Conservation (phyloP, 2,113 vertebrate genomes). For the Tonatia bakeri region DNA sequence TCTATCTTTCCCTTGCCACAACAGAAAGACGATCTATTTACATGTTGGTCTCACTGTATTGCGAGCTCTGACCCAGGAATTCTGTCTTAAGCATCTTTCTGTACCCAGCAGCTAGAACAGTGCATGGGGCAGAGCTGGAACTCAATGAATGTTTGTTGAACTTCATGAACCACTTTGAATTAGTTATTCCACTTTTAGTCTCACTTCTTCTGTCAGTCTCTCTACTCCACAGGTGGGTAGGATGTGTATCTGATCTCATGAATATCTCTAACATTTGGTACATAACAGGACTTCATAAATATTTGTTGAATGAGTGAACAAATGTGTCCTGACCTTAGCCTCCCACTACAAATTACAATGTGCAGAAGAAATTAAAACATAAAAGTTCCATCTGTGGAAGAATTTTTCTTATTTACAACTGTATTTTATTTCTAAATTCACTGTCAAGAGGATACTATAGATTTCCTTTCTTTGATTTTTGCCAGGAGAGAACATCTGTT, state of each 20-base stretch:
- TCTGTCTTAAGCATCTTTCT: background rate
- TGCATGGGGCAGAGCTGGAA: background rate
- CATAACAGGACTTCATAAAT: background rate
- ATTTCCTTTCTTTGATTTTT: slow-evolving; percentile 65
- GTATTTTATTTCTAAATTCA: slow-evolving; percentile 41
- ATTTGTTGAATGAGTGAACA: slow-evolving; percentile 32
- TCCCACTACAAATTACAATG: background rate
- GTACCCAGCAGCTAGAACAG: background rate
- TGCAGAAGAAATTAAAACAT: slow-evolving; percentile 47
- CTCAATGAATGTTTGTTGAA: background rate
- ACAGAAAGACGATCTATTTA: background rate
- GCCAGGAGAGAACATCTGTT: slow-evolving; percentile 67
- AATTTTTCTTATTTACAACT: slow-evolving; percentile 67
- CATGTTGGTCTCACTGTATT: background rate
- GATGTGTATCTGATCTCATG: background rate
- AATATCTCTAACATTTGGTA: background rate
- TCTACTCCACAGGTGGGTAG: background rate
- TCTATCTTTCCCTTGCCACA: background rate
- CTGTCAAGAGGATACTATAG: slow-evolving; percentile 58
- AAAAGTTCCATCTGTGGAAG: slow-evolving; percentile 47
- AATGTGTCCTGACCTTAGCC: background rate
- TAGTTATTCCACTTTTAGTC: background rate
- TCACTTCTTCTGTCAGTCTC: background rate
- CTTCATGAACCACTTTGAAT: slow-evolving; percentile 27
- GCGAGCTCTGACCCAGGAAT: background rate